phyloP scores from a whole-genome alignment of 92 coral and sea anemone genomes.

The Epizoanthus illoricatus region DNA sequence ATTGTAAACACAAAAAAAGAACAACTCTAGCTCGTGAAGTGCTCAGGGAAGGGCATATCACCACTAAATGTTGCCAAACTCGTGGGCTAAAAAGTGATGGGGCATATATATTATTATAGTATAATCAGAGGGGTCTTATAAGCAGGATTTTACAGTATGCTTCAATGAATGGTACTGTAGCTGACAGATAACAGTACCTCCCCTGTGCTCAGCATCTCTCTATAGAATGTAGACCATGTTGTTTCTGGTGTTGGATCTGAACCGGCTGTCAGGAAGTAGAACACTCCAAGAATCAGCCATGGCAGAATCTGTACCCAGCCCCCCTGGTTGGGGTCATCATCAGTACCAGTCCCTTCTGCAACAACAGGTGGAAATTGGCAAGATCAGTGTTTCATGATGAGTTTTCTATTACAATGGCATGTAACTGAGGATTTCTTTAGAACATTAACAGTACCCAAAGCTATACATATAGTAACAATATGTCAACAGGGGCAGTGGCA shows the following conservation, averaged over 20 bases:
- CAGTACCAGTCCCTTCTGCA: constrained; percentile 64
- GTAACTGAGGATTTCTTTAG: too few species aligned
- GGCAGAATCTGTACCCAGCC: constrained; percentile 82
- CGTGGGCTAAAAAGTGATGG: background rate
- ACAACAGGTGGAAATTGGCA: background rate
- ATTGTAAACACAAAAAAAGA: too few species aligned
- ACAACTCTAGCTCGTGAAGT: too few species aligned
- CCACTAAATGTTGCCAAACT: too few species aligned
- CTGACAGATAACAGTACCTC: constrained; percentile 56
- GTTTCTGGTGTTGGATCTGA: constrained; percentile 95
- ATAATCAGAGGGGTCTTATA: background rate
- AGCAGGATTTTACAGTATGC: too few species aligned
- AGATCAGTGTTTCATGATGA: background rate
- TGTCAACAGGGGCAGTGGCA: too few species aligned
- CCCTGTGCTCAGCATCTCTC: constrained; percentile 94
- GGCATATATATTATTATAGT: too few species aligned
- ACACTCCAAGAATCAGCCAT: constrained; percentile 78
- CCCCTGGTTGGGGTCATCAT: constrained; percentile 70
- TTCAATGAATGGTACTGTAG: too few species aligned
- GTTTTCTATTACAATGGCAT: background rate
- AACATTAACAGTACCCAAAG: too few species aligned
- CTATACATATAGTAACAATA: too few species aligned
- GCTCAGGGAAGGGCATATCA: too few species aligned
- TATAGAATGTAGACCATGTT: constrained; percentile 90
- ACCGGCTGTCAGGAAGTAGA: constrained; percentile 84